A percentile compares a stretch with the other conserved stretches of the same genome.
These are phyloP conservation scores for Enhydra lutris DNA, from an alignment of 2,113 vertebrate genomes.

Conservation along the genomic window DNA sequence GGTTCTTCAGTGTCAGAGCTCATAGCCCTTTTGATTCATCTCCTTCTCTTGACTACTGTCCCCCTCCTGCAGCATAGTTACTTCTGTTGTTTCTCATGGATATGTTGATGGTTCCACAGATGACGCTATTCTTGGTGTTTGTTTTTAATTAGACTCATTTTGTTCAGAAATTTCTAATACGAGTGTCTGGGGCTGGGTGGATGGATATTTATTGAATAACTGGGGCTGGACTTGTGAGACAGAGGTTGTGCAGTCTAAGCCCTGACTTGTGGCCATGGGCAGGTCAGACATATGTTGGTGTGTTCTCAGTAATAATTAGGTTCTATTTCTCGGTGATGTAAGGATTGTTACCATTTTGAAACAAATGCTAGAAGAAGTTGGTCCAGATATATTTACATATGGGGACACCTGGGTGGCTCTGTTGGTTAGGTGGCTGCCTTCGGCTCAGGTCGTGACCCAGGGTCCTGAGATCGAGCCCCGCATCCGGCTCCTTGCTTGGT, in stretches of 20 bases:
- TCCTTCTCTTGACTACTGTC: not conserved
- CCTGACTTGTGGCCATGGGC: not conserved
- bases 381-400: not conserved
- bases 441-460: no score
- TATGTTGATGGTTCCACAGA: not conserved
- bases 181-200: not conserved
- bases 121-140: not conserved
- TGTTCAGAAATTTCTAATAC: not conserved
- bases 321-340: not conserved
- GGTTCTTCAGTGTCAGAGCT: not conserved
- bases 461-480: no score
- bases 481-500: no score
- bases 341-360: conserved; percentile 16
- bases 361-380: not conserved
- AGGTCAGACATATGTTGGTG: not conserved
- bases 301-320: not conserved
- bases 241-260: not conserved
- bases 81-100: not conserved
- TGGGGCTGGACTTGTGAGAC: not conserved
- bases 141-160: not conserved
- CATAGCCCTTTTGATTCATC: not conserved
- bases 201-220: not conserved
- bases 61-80: not conserved
- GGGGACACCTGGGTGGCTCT: no score
- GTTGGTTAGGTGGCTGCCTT: no score